Evolutionary conservation across 2,888 invertebrate species (phyloP).

Genomic region (Cheilosia grossa): DNA sequence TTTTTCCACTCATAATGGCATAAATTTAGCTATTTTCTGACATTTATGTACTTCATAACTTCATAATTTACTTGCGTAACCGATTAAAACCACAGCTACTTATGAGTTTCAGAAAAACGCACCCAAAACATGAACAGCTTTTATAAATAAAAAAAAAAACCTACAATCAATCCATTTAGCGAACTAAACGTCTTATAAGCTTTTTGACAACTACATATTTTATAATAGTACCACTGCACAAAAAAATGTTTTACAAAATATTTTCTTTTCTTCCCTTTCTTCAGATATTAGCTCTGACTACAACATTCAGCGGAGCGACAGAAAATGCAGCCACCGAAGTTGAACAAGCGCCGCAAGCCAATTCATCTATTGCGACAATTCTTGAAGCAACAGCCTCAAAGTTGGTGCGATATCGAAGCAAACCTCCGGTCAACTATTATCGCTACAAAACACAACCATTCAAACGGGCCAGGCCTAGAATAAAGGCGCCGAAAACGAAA

Average conservation of each 20-base stretch:
- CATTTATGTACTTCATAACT: too few relatives aligned
- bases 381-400: slow-evolving; percentile 78
- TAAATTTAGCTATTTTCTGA: too few relatives aligned
- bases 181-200: too few relatives aligned
- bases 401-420: slow-evolving; percentile 79
- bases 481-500: slow-evolving; percentile 78
- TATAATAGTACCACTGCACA: too few relatives aligned
- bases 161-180: too few relatives aligned
- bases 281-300: slow-evolving; percentile 34
- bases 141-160: too few relatives aligned
- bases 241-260: background rate
- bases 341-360: slow-evolving; percentile 15
- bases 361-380: slow-evolving; percentile 53
- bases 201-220: too few relatives aligned
- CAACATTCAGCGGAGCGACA: slow-evolving; percentile 2
- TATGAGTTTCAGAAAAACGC: too few relatives aligned
- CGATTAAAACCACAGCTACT: too few relatives aligned
- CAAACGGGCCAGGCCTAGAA: slow-evolving; percentile 78
- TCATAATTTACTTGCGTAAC: too few relatives aligned
- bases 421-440: slow-evolving; percentile 78
- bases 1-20: too few relatives aligned
- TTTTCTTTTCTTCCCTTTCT: background rate
- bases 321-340: slow-evolving; percentile 20
- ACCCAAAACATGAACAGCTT: too few relatives aligned
- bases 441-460: slow-evolving; percentile 76